Conservation (phyloP, 2,113 vertebrate genomes). For the Butastur rufipennis region DNA sequence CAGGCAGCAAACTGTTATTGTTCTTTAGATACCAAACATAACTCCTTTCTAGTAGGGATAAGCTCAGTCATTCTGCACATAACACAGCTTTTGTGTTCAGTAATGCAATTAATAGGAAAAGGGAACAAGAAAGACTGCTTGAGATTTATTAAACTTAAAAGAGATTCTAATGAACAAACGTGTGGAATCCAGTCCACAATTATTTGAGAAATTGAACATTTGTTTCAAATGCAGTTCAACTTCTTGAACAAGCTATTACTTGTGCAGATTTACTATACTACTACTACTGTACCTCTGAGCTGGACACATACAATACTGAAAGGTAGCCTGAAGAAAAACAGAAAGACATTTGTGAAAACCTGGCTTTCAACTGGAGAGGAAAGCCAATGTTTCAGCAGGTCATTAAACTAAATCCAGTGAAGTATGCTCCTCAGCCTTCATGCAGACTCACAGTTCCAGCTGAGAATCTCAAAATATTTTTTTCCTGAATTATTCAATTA, state of each 20-base stretch:
- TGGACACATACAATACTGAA: neutral
- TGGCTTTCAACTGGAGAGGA: neutral
- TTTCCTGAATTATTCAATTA: neutral
- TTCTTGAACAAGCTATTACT: neutral
- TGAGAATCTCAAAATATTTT: neutral
- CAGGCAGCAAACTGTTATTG: conserved; percentile 87
- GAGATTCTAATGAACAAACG: conserved; percentile 1
- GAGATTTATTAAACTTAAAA: conserved; percentile 54
- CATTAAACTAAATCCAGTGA: neutral
- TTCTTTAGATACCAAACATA: conserved; percentile 89
- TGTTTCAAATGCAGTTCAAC: neutral
- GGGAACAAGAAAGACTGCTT: neutral
- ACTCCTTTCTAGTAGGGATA: conserved; percentile 75
- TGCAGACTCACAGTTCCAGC: neutral
- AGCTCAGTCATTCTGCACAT: conserved; percentile 72
- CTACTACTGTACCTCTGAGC: neutral
- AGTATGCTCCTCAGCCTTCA: neutral
- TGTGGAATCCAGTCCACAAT: neutral
- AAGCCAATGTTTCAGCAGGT: neutral
- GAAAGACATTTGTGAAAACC: neutral
- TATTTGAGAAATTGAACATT: neutral
- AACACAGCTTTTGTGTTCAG: conserved; percentile 79
- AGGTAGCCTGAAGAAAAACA: neutral
- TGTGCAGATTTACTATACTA: neutral
- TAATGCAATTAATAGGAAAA: conserved; percentile 43